A percentile compares a stretch with the other conserved stretches of the same genome.
These are phyloP conservation scores for Monodelphis domestica DNA, from an alignment of 2,797 vertebrate species.

Conservation along the genomic window DNA sequence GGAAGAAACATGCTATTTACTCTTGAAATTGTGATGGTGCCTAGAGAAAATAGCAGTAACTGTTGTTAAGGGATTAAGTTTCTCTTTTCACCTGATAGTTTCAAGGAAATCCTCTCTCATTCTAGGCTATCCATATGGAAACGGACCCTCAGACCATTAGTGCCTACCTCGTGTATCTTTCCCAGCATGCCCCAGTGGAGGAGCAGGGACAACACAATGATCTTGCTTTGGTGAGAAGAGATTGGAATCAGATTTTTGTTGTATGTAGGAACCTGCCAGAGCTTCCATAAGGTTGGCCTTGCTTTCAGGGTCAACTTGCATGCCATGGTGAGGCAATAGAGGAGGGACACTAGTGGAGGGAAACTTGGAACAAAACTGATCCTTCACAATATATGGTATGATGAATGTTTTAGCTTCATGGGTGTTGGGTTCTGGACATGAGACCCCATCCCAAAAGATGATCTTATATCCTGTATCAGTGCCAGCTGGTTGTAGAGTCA, in stretches of 20 bases:
- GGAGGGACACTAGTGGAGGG: background rate
- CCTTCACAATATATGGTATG: background rate
- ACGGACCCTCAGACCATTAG: slow-evolving; percentile 98
- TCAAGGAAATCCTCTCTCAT: accelerated
- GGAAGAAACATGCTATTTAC: accelerated
- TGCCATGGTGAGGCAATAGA: background rate
- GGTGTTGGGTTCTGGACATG: background rate
- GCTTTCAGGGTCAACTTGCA: background rate
- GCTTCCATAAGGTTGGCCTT: background rate
- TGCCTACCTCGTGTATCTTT: slow-evolving; percentile 97
- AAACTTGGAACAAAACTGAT: background rate
- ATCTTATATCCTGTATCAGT: background rate
- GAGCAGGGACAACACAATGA: slow-evolving; percentile 96
- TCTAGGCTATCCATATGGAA: slow-evolving; percentile 98
- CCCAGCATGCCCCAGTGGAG: slow-evolving; percentile 96
- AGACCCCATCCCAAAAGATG: background rate
- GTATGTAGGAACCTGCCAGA: background rate
- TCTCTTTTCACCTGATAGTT: background rate
- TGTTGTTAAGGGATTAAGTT: background rate
- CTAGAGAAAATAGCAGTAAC: accelerated
- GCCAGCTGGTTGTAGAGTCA: background rate
- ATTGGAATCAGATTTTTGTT: background rate
- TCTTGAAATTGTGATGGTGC: accelerated
- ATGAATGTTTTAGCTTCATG: background rate
- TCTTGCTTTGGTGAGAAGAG: slow-evolving; percentile 92